These are phyloP conservation scores for Sander lucioperca DNA, from an alignment of 2,113 vertebrate species.

Conservation along the genomic window DNA sequence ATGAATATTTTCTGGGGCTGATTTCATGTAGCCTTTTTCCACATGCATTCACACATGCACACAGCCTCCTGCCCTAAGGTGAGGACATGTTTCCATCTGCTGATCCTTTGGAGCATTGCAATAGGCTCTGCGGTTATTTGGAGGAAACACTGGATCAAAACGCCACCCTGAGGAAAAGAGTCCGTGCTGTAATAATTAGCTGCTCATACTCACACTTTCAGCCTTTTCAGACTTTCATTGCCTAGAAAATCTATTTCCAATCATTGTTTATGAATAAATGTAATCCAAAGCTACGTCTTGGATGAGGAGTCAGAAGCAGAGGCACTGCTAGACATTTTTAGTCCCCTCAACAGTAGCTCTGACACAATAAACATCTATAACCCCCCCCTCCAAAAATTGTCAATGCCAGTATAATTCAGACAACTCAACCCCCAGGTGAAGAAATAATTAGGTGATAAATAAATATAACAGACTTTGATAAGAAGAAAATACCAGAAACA, in stretches of 20 bases:
- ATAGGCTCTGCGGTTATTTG: not conserved
- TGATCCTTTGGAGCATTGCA: conserved; percentile 66
- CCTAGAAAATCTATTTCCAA: not conserved
- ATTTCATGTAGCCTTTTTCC: conserved; percentile 5
- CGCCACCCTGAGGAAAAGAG: not conserved
- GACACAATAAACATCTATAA: not conserved
- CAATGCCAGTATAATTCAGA: not conserved
- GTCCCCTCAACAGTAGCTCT: not conserved
- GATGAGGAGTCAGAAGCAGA: not conserved
- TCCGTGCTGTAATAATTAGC: not conserved
- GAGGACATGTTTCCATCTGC: conserved; percentile 69
- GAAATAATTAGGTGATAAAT: not conserved
- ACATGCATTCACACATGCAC: not conserved
- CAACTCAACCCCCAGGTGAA: not conserved
- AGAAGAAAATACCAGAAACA: not conserved
- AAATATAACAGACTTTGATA: not conserved
- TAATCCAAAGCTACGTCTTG: conserved; percentile 12
- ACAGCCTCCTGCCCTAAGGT: conserved; percentile 10
- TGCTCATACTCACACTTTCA: not conserved
- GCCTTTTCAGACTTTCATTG: too few species aligned
- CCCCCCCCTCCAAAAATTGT: not conserved
- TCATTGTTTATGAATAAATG: conserved; percentile 2
- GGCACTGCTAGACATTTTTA: not conserved
- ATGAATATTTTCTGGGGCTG: conserved; percentile 32
- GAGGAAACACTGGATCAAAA: not conserved